phyloP scores from a whole-genome alignment of 2,113 vertebrate genomes.

The Triplophysa rosa region DNA sequence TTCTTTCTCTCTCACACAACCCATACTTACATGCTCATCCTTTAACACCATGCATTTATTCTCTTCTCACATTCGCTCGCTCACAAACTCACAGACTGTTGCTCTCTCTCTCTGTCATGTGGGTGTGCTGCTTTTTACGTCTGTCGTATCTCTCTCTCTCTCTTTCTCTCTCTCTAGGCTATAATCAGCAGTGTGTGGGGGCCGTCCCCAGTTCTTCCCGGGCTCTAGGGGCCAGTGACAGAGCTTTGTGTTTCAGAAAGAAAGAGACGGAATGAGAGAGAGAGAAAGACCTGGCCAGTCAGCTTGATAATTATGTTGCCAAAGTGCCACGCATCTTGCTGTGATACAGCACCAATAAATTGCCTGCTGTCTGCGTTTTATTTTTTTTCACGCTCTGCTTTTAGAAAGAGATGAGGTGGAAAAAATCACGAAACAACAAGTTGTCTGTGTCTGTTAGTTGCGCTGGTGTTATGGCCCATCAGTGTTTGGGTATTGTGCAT shows the following conservation, averaged over 20 bases:
- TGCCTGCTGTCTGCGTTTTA: conserved; percentile 47
- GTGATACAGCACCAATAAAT: conserved; percentile 46
- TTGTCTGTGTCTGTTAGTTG: conserved; percentile 15
- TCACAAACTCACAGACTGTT: conserved; percentile 25
- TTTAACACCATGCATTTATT: conserved; percentile 37
- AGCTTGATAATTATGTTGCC: conserved; percentile 53
- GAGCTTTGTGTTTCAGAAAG: conserved; percentile 35
- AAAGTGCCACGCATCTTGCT: conserved; percentile 46
- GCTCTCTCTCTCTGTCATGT: conserved; percentile 14
- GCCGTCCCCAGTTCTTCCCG: conserved; percentile 30
- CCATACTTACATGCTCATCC: conserved; percentile 30
- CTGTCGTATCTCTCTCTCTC: conserved; percentile 3
- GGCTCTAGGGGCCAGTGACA: conserved; percentile 41
- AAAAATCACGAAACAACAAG: conserved; percentile 38
- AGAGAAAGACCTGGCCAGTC: conserved; percentile 29
- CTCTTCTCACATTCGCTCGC: conserved; percentile 28
- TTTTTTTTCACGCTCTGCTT: conserved; percentile 40
- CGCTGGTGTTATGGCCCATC: neutral
- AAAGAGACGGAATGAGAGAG: conserved; percentile 14
- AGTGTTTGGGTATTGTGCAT: neutral
- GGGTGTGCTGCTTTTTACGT: conserved; percentile 23
- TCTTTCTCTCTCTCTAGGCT: conserved; percentile 1
- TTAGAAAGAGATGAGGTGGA: conserved; percentile 45
- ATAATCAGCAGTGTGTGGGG: conserved; percentile 46
- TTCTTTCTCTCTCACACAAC: conserved; percentile 12